Base-by-base conservation (phyloP, 1,140 invertebrate genomes). In the Drosophila triauraria region DNA sequence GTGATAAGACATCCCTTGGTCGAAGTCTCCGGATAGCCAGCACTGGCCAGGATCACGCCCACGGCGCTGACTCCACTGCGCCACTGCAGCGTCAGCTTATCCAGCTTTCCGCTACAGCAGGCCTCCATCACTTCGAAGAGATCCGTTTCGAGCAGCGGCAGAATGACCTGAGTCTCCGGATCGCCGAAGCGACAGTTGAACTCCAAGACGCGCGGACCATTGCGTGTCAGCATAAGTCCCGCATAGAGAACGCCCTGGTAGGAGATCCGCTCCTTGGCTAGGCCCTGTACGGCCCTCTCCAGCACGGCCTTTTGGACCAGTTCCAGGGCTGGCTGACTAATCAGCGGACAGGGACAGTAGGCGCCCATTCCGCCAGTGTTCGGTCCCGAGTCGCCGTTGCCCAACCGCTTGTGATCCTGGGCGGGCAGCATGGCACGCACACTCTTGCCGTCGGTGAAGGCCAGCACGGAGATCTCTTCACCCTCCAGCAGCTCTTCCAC, bases 331-430 rank as follows among this genome's bases (percentile, higher is more conserved):
- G 94, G 93, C 15, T 95, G 91, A 1, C 93, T 94, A 53, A 98
- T 94, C 51, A 98, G 93, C 1, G 96, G 96, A 92, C 97, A 99
- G 0, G 98, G 98, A 81, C 97, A 98, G 91, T 98, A 98, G 6
- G 98, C 98, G 12, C 99, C 99, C 99, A 99, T 99, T 27, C 99
- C 99, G 3, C 99, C 99, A 2, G 99, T 99, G 93, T 99, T 99
- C n/a, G 96, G 97, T 1, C 99, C 99, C 15, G 94, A 91, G 93
- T 99, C 98, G 4, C 95, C 95, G 78, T 98, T 96, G 46, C 95
- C 95, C 44, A 99, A 95, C 48, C 98, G 95, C 93, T 99, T 99
- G 93, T 99, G 98, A 94, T 99, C 98, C 93, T 99, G 98, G 4
- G 97, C 95, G 3, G 98, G 97, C 12, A 97, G 95, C 98, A 99